A percentile compares a stretch with the other conserved stretches of the same genome.
phyloP scores from a whole-genome alignment of 2,113 vertebrate species.

The cat (Felis catus) region DNA sequence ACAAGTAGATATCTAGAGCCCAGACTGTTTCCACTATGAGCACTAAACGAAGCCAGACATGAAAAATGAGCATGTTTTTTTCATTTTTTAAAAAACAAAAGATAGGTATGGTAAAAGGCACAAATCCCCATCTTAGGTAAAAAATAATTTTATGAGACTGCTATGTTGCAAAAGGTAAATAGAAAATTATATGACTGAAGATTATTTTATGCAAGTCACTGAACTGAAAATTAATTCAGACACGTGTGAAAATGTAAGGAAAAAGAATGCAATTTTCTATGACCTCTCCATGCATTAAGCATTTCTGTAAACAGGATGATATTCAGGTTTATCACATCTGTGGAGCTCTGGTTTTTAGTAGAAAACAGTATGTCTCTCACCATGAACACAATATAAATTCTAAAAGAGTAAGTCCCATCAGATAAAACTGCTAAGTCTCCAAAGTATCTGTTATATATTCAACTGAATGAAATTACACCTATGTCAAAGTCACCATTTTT shows the following conservation, averaged over 20 bases:
- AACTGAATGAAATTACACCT: background rate
- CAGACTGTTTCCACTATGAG: background rate
- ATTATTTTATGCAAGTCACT: conserved; percentile 21
- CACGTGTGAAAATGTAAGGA: background rate
- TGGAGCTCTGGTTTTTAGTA: background rate
- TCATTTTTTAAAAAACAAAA: conserved; percentile 5
- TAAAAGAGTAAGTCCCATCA: background rate
- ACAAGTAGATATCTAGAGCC: background rate
- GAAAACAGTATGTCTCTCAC: background rate
- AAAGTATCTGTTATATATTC: background rate
- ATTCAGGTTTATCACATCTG: background rate
- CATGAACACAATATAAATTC: background rate
- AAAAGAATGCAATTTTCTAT: background rate
- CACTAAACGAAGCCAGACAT: background rate
- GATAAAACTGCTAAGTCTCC: background rate
- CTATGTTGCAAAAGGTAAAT: background rate
- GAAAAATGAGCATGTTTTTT: background rate
- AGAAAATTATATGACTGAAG: conserved; percentile 27
- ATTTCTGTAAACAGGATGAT: conserved; percentile 7
- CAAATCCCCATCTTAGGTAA: background rate
- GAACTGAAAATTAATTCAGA: background rate
- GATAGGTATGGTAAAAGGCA: background rate
- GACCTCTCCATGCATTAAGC: background rate
- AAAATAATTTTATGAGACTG: background rate
- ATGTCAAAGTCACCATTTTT: background rate